phyloP scores from a whole-genome alignment of 2,113 vertebrate genomes.

The Thamnaconus septentrionalis region DNA sequence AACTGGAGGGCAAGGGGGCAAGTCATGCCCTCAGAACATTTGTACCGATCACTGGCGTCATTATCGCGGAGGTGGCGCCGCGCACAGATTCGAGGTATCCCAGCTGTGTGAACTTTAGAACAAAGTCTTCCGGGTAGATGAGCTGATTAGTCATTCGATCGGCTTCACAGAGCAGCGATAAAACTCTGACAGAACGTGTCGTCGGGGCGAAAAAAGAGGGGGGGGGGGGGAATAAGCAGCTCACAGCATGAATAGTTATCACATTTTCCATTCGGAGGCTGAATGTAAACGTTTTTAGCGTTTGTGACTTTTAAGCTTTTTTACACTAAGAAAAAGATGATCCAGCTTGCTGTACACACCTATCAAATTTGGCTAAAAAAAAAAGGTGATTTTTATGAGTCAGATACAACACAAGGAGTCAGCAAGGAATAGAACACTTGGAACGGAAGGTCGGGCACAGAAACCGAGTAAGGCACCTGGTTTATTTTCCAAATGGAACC shows the following conservation, averaged over 20 bases:
- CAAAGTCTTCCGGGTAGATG: constrained; percentile 50
- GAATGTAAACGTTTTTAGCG: constrained; percentile 43
- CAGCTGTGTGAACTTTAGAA: constrained; percentile 43
- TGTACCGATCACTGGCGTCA: constrained; percentile 43
- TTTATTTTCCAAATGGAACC: no score
- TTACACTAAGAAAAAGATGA: no score
- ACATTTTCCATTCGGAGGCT: constrained; percentile 36
- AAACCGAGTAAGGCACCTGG: no score
- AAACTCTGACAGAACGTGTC: constrained; percentile 48
- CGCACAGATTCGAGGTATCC: constrained; percentile 23
- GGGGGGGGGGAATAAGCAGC: constrained; percentile 3
- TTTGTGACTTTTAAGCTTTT: background rate
- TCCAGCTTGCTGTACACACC: no score
- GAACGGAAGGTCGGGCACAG: no score
- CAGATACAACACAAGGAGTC: no score
- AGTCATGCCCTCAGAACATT: constrained; percentile 53
- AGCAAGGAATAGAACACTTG: no score
- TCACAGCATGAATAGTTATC: constrained; percentile 56
- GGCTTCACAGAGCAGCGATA: constrained; percentile 44
- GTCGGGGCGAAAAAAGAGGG: background rate
- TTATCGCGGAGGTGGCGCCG: constrained; percentile 33
- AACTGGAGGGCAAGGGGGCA: constrained; percentile 28
- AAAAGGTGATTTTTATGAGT: no score
- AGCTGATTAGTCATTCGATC: constrained; percentile 53
- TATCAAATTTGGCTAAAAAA: no score